Evolutionary conservation across 2,113 vertebrate genomes (phyloP).

Genomic region (Phrynocephalus versicolor): DNA sequence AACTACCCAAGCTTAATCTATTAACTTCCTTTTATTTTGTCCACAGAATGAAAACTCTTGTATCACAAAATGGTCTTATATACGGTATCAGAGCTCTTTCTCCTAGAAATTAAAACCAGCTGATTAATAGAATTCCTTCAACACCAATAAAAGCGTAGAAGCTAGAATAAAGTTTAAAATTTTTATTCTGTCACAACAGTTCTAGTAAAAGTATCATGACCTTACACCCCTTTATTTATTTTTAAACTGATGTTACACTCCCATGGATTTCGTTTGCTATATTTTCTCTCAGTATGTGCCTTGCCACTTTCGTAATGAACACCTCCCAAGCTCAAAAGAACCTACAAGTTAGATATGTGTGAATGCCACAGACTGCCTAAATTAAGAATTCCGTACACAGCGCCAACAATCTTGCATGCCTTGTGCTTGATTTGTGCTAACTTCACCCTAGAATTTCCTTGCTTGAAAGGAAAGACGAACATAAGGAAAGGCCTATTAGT

Average conservation of each 20-base stretch:
- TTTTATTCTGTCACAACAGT: slow-evolving; percentile 18
- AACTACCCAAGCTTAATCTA: background rate
- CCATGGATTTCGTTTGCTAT: slow-evolving; percentile 43
- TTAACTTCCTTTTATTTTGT: slow-evolving; percentile 15
- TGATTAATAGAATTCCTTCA: slow-evolving; percentile 21
- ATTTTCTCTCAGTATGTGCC: slow-evolving; percentile 36
- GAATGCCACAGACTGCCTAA: slow-evolving; percentile 41
- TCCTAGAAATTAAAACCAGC: slow-evolving; percentile 48
- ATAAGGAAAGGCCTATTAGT: background rate
- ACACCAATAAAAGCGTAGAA: slow-evolving; percentile 33
- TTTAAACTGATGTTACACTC: slow-evolving; percentile 56
- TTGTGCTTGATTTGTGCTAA: background rate
- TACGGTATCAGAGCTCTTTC: slow-evolving; percentile 31
- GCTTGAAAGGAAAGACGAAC: background rate
- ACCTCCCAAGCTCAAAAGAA: slow-evolving; percentile 50
- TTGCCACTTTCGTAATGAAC: slow-evolving; percentile 48
- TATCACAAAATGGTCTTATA: background rate
- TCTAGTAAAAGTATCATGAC: slow-evolving; percentile 40
- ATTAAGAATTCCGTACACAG: slow-evolving; percentile 51
- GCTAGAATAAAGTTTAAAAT: slow-evolving; percentile 20
- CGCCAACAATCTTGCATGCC: slow-evolving; percentile 29
- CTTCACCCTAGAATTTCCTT: slow-evolving; percentile 10
- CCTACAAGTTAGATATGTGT: slow-evolving; percentile 52
- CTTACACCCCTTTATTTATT: slow-evolving; percentile 59
- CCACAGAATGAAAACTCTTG: background rate